Evolutionary conservation across 1,140 invertebrate species (phyloP).

Genomic region (Lutraria rhynchaena): DNA sequence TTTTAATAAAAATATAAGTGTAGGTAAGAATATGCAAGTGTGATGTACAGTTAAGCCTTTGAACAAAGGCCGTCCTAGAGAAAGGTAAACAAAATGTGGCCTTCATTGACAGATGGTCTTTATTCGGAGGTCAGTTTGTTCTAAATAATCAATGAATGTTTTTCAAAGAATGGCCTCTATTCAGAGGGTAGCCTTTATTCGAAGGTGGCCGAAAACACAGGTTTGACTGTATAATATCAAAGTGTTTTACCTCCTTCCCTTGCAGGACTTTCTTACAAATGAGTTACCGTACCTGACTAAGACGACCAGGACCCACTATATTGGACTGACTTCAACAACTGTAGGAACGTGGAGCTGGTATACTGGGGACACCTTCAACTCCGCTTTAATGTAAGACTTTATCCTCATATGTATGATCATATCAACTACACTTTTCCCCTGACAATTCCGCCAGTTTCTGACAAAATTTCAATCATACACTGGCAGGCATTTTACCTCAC

Average conservation of each 20-base stretch:
- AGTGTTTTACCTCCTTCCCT: too few relatives aligned
- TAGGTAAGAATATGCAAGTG: background rate
- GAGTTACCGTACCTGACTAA: conserved; percentile 34
- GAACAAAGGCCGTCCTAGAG: too few relatives aligned
- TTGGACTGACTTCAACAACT: background rate
- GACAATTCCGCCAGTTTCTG: background rate
- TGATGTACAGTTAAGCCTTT: too few relatives aligned
- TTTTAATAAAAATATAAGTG: background rate
- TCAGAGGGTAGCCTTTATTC: too few relatives aligned
- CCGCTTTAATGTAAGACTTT: background rate
- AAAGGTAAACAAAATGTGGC: too few relatives aligned
- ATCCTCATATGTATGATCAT: background rate
- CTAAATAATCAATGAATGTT: too few relatives aligned
- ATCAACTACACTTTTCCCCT: background rate
- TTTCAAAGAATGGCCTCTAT: too few relatives aligned
- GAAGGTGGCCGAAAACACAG: too few relatives aligned
- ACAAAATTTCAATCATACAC: background rate
- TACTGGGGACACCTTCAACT: background rate
- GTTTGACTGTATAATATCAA: background rate
- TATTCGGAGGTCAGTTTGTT: too few relatives aligned
- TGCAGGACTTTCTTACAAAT: conserved; percentile 13
- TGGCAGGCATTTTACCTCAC: too few relatives aligned
- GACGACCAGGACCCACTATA: conserved; percentile 32
- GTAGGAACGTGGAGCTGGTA: conserved; percentile 34
- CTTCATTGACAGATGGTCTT: too few relatives aligned